Evolutionary conservation across 92 coral and sea anemone species (phyloP), one percentile per base, ranked within the genome.

Genomic region (Actinernus sp.): DNA sequence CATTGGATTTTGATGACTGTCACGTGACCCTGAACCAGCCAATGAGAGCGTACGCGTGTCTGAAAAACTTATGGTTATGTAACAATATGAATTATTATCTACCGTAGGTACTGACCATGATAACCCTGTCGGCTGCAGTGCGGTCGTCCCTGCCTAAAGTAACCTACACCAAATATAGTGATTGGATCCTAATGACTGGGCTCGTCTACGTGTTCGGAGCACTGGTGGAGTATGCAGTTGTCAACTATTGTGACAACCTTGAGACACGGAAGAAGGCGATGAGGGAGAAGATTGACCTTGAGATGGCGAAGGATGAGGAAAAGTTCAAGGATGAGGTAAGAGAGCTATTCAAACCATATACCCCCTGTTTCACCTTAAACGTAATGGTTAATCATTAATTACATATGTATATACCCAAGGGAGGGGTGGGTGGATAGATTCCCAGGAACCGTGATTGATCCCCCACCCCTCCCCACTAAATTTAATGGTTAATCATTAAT

Each of bases 131-230:
- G 22, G 89, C 85, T 24, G 67, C 89, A 21, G 97, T 89, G 10
- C 90, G 91, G 22, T 76, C 79, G 17, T 85, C 94, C 1, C 75
- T 92, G 12, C 97, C 97, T 23, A 77, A 88, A 38, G 94, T 92
- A 33, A 88, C 94, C 7, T 92, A 92, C 77, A 82, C 87, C 45
- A 92, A 92, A 30, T 89, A 89, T 59, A 92, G 93, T 33, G 97
- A 92, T 45, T 83, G 78, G 80, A 82, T 88, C 55, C 72, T 92
- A 18, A 83, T 88, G 1, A 60, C 86, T 1, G 91, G 97, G 17
- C 78, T 92, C 34, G 31, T 83, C 48, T 92, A 86, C 16, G 97
- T 92, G 24, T 92, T 92, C 63, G 97, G 92, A 8, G 97, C 97
- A 1, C 69, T 92, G 63, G 90, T 88, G 9, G 97, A 92, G 73